Percentiles rank a stretch among this genome's conserved stretches.
phyloP scores from a whole-genome alignment of 1,140 invertebrate genomes.

The Sycobia sp. region DNA sequence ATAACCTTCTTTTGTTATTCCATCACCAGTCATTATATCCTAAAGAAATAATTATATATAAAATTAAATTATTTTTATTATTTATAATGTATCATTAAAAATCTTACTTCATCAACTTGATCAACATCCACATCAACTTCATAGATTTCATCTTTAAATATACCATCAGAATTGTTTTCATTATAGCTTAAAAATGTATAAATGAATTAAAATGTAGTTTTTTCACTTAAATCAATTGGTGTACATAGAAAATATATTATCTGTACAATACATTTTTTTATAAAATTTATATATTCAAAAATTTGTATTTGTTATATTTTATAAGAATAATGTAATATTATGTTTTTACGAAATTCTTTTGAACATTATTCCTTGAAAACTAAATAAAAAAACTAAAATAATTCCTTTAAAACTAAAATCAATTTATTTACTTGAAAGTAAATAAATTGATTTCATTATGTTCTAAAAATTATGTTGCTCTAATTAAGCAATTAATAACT shows the following conservation, averaged over 20 bases:
- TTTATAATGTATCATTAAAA: conserved; percentile 7
- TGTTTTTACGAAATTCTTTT: too few species aligned
- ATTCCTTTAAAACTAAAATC: too few species aligned
- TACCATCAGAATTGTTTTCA: conserved; percentile 53
- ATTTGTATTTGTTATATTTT: neutral
- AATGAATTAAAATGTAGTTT: conserved; percentile 6
- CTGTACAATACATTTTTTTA: too few species aligned
- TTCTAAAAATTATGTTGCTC: too few species aligned
- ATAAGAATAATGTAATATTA: too few species aligned
- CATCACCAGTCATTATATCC: conserved; percentile 67
- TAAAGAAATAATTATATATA: conserved; percentile 36
- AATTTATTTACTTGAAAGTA: too few species aligned
- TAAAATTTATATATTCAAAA: neutral
- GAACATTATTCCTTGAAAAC: too few species aligned
- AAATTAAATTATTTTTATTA: neutral
- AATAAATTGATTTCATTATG: too few species aligned
- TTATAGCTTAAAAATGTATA: conserved; percentile 61
- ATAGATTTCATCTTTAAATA: conserved; percentile 81
- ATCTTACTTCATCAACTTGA: conserved; percentile 74
- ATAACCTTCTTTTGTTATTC: conserved; percentile 87
- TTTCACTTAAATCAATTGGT: too few species aligned
- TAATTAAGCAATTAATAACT: too few species aligned
- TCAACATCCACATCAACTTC: conserved; percentile 87
- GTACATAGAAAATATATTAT: too few species aligned
- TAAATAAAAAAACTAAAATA: too few species aligned